Percentiles rank a stretch among this genome's conserved stretches.
Conservation (phyloP, 2,113 vertebrate genomes). For the Seriola dumerili region DNA sequence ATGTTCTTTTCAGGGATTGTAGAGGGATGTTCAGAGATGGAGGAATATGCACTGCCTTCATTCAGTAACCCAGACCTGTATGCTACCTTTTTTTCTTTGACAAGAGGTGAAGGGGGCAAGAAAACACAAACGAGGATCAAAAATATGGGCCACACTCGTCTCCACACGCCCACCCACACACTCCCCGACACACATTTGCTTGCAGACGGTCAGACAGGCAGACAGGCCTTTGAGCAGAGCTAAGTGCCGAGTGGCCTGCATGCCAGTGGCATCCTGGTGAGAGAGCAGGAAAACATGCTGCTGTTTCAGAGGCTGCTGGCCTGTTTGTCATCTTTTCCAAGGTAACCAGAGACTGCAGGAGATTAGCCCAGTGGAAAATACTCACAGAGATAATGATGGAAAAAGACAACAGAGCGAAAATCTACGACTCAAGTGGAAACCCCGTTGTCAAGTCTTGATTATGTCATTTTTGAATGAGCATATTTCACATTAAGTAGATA, state of each 20-base stretch:
- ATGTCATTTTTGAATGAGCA: constrained; percentile 52
- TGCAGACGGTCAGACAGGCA: constrained; percentile 37
- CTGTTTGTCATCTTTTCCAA: constrained; percentile 83
- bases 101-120: not conserved
- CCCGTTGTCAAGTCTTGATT: constrained; percentile 56
- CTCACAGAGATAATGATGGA: constrained; percentile 77
- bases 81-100: not conserved
- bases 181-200: constrained; percentile 24
- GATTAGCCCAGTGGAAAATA: constrained; percentile 80
- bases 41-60: constrained; percentile 11
- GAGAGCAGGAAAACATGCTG: constrained; percentile 79
- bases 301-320: constrained; percentile 71
- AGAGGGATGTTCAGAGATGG: not conserved
- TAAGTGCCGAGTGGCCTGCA: constrained; percentile 57
- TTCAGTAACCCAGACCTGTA: not conserved
- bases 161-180: constrained; percentile 47
- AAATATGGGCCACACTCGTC: constrained; percentile 3
- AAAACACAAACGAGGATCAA: not conserved
- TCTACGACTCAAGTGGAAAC: constrained; percentile 69
- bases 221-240: constrained; percentile 39
- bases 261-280: constrained; percentile 75
- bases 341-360: constrained; percentile 76
- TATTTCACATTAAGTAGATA: constrained; percentile 2
- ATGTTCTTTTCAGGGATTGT: constrained; percentile 31
- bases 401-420: constrained; percentile 74